Evolutionary conservation across 2,113 vertebrate genomes (phyloP).

Genomic region (Neotoma lepida): DNA sequence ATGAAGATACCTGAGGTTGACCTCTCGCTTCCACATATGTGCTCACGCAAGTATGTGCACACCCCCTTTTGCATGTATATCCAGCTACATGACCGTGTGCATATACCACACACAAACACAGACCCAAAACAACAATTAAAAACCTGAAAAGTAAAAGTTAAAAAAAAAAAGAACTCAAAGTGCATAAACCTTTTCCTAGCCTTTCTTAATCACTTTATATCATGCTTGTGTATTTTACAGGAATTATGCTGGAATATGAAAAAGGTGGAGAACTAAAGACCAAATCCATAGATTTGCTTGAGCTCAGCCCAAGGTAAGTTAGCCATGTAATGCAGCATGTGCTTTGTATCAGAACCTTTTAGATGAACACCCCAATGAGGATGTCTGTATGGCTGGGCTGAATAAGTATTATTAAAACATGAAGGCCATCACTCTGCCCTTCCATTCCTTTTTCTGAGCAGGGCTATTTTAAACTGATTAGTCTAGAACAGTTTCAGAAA

Average conservation of each 20-base stretch:
- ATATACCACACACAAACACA: too few species aligned
- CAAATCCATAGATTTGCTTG: slow-evolving; percentile 93
- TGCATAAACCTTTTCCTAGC: neutral
- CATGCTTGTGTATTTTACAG: slow-evolving; percentile 80
- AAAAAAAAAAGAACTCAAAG: neutral
- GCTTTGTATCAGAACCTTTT: neutral
- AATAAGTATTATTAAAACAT: neutral
- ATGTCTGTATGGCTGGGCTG: too few species aligned
- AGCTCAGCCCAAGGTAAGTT: slow-evolving; percentile 90
- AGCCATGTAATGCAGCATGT: rapidly evolving
- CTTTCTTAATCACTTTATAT: neutral
- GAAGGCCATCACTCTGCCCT: neutral
- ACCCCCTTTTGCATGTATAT: too few species aligned
- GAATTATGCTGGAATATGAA: slow-evolving; percentile 95
- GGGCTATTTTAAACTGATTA: neutral
- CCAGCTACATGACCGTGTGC: too few species aligned
- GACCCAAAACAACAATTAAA: neutral
- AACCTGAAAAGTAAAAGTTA: neutral
- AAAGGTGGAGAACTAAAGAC: slow-evolving; percentile 88
- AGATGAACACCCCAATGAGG: neutral
- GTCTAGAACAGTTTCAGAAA: neutral
- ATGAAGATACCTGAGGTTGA: neutral
- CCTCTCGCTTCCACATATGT: too few species aligned
- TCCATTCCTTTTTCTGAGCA: neutral
- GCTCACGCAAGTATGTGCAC: neutral